Base-by-base conservation (phyloP, 2,113 vertebrate genomes). In the Holacanthus passer region DNA sequence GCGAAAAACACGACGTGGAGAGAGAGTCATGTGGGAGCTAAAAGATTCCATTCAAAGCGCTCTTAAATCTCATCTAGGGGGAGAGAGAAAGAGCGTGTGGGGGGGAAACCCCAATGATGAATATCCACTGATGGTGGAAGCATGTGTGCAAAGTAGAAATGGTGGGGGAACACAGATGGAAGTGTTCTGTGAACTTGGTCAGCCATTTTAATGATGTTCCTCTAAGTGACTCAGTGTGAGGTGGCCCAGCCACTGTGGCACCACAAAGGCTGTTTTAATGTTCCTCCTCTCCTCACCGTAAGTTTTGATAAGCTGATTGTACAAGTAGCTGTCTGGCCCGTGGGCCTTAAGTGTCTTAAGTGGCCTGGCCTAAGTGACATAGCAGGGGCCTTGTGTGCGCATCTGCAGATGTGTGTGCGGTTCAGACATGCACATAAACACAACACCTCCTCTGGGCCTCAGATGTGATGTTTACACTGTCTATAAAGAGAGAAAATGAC, bases 1-100 rank as follows among this genome's bases (percentile, higher is more conserved):
- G 92, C 75, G 85, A 94, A 92, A 93, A 94, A 91, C 90, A 93
- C 87, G 85, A 86, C 75, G 82, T 73, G 83, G 86, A 84, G 73
- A 82, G 92, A 82, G 91, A 83, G 90, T 95, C 94, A 89, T 94
- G 90, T 92, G 88, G 89, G 78, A 87, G 86, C 92, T 91, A 90
- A 94, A 93, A 95, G 90, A 92, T 94, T 92, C 93, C 91, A 94
- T 94, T 95, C 91, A 94, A 89, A 73, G 77, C 77, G 66, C 82
- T 86, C 87, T 84, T 92, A 90, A 93, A 91, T 89, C 91, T 89
- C 81, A 87, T 88, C 69, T 66, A 48, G 59, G 58, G 77, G 73
- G 67, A 60, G 86, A 41, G 64, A 69, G 39, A 74, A 37, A 50
- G 70, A 37, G 76, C 39, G 60, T 68, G 50, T 65, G 75, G 77